Conservation (phyloP, 1,140 invertebrate genomes). For the Eulimnadia texana region DNA sequence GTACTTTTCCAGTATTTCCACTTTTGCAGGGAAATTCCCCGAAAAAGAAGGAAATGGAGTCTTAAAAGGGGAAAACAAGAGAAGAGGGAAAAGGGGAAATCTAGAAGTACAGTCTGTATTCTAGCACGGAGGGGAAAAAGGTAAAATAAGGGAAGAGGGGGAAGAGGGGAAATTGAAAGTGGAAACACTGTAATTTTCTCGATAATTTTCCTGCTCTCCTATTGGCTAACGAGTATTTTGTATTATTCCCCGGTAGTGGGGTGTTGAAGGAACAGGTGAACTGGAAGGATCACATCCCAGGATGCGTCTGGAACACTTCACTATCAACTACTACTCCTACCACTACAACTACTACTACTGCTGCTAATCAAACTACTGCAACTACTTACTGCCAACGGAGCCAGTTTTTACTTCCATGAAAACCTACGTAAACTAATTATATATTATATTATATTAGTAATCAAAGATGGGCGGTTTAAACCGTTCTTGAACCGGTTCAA, state of each 20-base stretch:
- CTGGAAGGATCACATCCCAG: slow-evolving; percentile 12
- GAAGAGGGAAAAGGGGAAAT: no score
- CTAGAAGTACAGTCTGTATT: no score
- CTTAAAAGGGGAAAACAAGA: no score
- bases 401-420: slow-evolving; percentile 10
- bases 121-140: no score
- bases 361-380: not conserved
- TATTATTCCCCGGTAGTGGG: slow-evolving; percentile 4
- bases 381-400: slow-evolving; percentile 2
- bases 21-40: not conserved
- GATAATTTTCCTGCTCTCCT: not conserved
- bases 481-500: no score
- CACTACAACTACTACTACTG: not conserved
- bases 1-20: no score
- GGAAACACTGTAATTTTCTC: not conserved
- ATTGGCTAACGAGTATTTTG: not conserved
- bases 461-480: no score
- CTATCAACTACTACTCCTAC: not conserved
- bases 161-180: no score
- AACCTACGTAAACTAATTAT: no score
- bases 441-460: no score
- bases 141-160: no score
- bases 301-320: slow-evolving; percentile 2
- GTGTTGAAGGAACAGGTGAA: slow-evolving; percentile 17
- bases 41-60: no score